Evolutionary conservation across 2,797 vertebrate species (phyloP).

Genomic region (Alectoris magna): DNA sequence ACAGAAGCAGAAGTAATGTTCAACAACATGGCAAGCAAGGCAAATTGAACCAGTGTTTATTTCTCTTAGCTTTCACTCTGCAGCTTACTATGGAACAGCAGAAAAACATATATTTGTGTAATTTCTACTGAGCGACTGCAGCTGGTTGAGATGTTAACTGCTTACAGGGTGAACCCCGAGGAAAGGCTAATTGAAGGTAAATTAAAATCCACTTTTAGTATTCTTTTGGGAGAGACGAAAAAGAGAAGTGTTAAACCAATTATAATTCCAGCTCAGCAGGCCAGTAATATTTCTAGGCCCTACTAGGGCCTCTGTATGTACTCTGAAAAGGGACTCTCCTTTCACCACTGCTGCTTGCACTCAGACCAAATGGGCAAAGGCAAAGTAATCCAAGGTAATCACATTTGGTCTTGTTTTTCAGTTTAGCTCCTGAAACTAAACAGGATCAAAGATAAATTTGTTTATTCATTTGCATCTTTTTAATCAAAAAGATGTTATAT

Average conservation of each 20-base stretch:
- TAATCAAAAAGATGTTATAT: neutral
- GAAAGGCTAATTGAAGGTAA: neutral
- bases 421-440: neutral
- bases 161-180: neutral
- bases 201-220: neutral
- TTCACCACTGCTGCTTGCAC: neutral
- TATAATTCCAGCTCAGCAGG: neutral
- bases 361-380: neutral
- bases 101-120: neutral
- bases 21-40: neutral
- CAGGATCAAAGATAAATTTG: neutral
- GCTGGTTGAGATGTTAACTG: neutral
- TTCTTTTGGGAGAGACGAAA: neutral
- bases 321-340: neutral
- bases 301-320: neutral
- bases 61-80: neutral
- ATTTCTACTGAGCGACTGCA: neutral
- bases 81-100: neutral
- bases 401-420: neutral
- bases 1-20: neutral
- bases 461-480: neutral
- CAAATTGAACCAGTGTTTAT: neutral
- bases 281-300: neutral
- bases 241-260: neutral
- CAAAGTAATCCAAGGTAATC: neutral